Conservation (phyloP, 2,888 invertebrate species). For the Leptura quadrifasciata region DNA sequence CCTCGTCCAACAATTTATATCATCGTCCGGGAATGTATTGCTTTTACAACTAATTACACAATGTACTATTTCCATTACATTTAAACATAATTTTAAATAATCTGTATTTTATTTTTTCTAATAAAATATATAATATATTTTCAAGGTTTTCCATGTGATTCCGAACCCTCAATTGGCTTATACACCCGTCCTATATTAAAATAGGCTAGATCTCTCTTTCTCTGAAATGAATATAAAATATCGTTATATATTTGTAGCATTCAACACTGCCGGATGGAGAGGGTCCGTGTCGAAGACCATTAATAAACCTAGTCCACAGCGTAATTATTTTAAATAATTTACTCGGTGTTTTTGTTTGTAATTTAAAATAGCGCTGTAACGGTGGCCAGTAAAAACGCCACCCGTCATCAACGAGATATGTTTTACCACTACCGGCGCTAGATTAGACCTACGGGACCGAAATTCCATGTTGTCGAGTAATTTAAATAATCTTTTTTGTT, state of each 20-base stretch:
- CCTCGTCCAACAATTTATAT: too few relatives aligned
- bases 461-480: not conserved
- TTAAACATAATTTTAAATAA: too few relatives aligned
- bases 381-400: constrained; percentile 27
- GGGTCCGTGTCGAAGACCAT: not conserved
- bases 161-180: too few relatives aligned
- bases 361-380: constrained; percentile 14
- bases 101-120: too few relatives aligned
- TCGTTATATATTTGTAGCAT: not conserved
- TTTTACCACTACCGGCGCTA: constrained; percentile 34
- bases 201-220: not conserved
- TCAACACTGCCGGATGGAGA: not conserved
- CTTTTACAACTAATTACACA: too few relatives aligned
- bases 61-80: too few relatives aligned
- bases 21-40: too few relatives aligned
- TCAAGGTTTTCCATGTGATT: too few relatives aligned
- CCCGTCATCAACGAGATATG: constrained; percentile 37
- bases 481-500: constrained; percentile 24
- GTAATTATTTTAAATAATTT: not conserved
- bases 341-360: not conserved
- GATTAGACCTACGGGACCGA: constrained; percentile 22
- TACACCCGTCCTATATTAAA: too few relatives aligned
- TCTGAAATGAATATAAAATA: not conserved
- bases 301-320: not conserved
- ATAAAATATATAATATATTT: too few relatives aligned